Evolutionary conservation across 2,888 invertebrate species (phyloP), one percentile per base, ranked within the genome.

Genomic region (Apeira syringaria): DNA sequence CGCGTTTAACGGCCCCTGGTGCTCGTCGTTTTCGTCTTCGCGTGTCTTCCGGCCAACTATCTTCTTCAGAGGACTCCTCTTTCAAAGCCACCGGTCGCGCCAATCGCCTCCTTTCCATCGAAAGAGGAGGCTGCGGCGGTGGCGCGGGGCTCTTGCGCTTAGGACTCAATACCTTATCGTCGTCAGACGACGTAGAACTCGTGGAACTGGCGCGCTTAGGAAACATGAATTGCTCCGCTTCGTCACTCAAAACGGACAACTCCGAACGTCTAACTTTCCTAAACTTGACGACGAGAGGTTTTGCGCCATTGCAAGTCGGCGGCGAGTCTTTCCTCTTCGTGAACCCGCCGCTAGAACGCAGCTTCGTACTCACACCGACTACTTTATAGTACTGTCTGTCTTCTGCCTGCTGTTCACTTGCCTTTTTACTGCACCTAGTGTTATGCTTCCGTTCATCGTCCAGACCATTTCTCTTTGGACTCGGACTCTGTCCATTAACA

Each of bases 221-320:
- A 68, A 97, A 97, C 92, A 97, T 94, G 68, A 97, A 97, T 59
- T 94, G 96, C 62, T 96, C 96, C 0, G 97, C 97, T 73, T 97
- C 96, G 59, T 96, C 95, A 64, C 95, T 96, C 31, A 97, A 77
- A 33, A 94, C 91, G 0, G 94, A 93, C 33, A 96, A 68, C 73
- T 96, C 95, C 0, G 95, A 94, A 33, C 92, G 92, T 2, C 95
- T 88, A 9, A 95, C 92, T 51, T 95, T 94, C 36, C 93, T 92
- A 43, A 95, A 94, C 64, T 95, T 94, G 0, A 95, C 95, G 11
- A 95, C 94, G 13, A 94, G 84, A 0, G 92, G 86, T 31, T 84
- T 79, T 0, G 84, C 62, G 22, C 88, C 89, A 56, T 92, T 93
- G 25, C 92, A 92, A 40, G 92, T 90, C 9, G 92, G 74, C 1